phyloP scores from a whole-genome alignment of 2,113 vertebrate species.

The Trichomycterus rosablanca region DNA sequence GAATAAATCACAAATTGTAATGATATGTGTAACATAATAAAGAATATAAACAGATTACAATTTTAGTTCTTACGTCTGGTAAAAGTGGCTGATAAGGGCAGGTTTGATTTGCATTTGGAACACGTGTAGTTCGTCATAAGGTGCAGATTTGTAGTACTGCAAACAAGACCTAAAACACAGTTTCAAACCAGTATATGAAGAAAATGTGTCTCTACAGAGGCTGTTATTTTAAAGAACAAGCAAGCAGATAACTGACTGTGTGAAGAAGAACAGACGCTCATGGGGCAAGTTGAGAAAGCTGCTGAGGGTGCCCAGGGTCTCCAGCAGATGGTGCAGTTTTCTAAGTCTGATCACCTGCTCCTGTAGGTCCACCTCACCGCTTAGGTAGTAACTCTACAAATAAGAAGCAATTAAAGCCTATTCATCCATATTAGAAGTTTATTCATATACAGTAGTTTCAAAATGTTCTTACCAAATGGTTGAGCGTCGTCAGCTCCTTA shows the following conservation, averaged over 20 bases:
- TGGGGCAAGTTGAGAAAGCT: conserved; percentile 82
- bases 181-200: not conserved
- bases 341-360: conserved; percentile 82
- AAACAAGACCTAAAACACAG: conserved; percentile 75
- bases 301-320: conserved; percentile 80
- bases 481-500: conserved; percentile 84
- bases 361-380: conserved; percentile 75
- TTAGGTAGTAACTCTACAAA: conserved; percentile 81
- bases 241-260: conserved; percentile 71
- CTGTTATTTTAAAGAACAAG: not conserved
- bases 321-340: conserved; percentile 93
- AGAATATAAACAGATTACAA: not conserved
- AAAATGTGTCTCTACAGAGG: not conserved
- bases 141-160: conserved; percentile 83
- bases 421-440: not conserved
- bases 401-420: not conserved
- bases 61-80: conserved; percentile 74
- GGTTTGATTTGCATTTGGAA: conserved; percentile 86
- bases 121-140: conserved; percentile 80
- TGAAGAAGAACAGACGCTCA: conserved; percentile 83
- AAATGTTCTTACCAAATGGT: conserved; percentile 81
- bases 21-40: not conserved
- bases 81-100: conserved; percentile 78
- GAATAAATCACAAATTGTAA: conserved; percentile 15
- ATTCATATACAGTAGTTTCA: not conserved